Conservation (phyloP, 2,113 vertebrate species). For the Lota lota region DNA sequence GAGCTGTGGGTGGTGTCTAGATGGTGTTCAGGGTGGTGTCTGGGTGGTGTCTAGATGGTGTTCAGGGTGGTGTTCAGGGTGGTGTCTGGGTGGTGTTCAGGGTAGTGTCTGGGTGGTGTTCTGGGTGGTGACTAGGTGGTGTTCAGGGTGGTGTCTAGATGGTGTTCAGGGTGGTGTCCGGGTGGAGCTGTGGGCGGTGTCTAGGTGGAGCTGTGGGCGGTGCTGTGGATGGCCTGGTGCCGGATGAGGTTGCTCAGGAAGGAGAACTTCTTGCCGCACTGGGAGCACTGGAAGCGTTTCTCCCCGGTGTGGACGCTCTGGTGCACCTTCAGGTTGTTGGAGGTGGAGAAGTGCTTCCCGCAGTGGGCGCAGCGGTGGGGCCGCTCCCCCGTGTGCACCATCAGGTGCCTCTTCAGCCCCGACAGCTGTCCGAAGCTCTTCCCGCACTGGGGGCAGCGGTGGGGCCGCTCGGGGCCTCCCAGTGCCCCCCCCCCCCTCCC, state of each 20-base stretch:
- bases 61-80: no score
- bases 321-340: constrained; percentile 54
- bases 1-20: background rate
- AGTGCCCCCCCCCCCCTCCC: constrained; percentile 34
- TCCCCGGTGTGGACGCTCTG: constrained; percentile 59
- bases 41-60: no score
- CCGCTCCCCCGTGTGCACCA: constrained; percentile 53
- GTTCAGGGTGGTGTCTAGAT: no score
- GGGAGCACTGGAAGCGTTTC: constrained; percentile 48
- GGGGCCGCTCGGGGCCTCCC: constrained; percentile 47
- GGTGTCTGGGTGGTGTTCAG: no score
- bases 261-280: constrained; percentile 55
- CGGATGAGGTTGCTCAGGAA: constrained; percentile 55
- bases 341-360: constrained; percentile 52
- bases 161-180: no score
- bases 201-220: background rate
- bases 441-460: constrained; percentile 49
- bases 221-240: constrained; percentile 49
- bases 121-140: no score
- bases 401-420: constrained; percentile 56
- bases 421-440: constrained; percentile 49
- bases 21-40: no score
- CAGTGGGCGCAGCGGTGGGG: constrained; percentile 53
- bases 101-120: no score
- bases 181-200: background rate